phyloP scores from a whole-genome alignment of 2,888 invertebrate species.

The Enchytraeus crypticus region DNA sequence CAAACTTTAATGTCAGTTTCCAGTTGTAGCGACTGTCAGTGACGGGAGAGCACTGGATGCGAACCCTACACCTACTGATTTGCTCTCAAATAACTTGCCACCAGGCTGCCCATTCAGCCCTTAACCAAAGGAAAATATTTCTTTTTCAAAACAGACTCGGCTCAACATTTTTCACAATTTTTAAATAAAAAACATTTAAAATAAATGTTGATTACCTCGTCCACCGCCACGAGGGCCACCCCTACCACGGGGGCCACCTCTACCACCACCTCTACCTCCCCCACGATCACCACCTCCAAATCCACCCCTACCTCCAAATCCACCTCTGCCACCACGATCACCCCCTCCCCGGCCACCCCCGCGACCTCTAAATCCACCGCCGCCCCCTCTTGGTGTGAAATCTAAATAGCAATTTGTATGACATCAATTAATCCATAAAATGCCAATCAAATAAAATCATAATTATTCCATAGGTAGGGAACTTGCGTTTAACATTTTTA shows the following conservation, averaged over 20 bases:
- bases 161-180: neutral
- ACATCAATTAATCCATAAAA: too few relatives aligned
- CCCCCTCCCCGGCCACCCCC: conserved; percentile 15
- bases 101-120: too few relatives aligned
- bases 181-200: neutral
- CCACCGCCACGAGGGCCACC: conserved; percentile 29
- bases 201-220: neutral
- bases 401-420: too few relatives aligned
- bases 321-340: conserved; percentile 11
- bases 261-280: conserved; percentile 22
- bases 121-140: too few relatives aligned
- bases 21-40: too few relatives aligned
- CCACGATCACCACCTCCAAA: conserved; percentile 20
- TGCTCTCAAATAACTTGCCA: too few relatives aligned
- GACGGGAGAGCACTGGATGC: too few relatives aligned
- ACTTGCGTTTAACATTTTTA: too few relatives aligned
- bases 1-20: too few relatives aligned
- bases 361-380: conserved; percentile 21
- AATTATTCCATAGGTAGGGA: too few relatives aligned
- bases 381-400: conserved; percentile 22
- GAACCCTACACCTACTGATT: too few relatives aligned
- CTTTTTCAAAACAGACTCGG: neutral
- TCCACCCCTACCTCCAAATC: conserved; percentile 50
- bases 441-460: too few relatives aligned
- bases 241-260: conserved; percentile 31